Base-by-base conservation (phyloP, 2,888 invertebrate species). In the Sinopyrophorus schimmeli region DNA sequence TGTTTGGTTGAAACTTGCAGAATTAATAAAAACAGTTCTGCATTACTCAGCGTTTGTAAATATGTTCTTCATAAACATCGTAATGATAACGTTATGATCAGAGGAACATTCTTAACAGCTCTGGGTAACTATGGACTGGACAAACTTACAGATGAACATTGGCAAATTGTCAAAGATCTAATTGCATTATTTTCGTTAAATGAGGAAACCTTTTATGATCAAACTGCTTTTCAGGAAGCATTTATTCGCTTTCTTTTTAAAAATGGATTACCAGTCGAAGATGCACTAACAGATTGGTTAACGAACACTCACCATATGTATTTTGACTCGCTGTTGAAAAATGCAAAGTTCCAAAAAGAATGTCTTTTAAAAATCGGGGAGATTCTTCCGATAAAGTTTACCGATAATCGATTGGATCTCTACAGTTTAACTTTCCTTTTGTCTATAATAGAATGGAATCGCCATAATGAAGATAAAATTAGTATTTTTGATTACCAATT, bases 131-230 rank as follows among this genome's bases (percentile, higher is more conserved):
- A 34, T 37, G 6, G 2, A n/a, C 18, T 41, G 5, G 10, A 34
- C 3, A 12, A 24, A 3, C 11, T 51, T 4, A 18, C 18, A 4
- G 37, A 31, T 11, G 40, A 34, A 18, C 41, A 41, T 27, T 51
- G 51, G 51, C 24, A 7, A 5, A n/a, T 12, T 2, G 28, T 51
- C 7, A 35, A 41, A n/a, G 51, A 51, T 10, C 21, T 51, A 1
- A 31, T 51, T 1, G 6, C 23, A 24, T 15, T 51, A 11, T 37
- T 44, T 10, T 7, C 23, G n/a, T 17, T 41, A 2, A 51, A 51
- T 11, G 10, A 30, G n/a, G 51, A 51, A 46, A n/a, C 6, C n/a
- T 46, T 37, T 17, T 15, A 17, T 37, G 3, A 14, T n/a, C 3
- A n/a, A 1, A 5, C 24, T 4, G 17, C 31, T 23, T 46, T 51